Base-by-base conservation (phyloP, 2,888 invertebrate genomes). In the Napeogenes sylphis region DNA sequence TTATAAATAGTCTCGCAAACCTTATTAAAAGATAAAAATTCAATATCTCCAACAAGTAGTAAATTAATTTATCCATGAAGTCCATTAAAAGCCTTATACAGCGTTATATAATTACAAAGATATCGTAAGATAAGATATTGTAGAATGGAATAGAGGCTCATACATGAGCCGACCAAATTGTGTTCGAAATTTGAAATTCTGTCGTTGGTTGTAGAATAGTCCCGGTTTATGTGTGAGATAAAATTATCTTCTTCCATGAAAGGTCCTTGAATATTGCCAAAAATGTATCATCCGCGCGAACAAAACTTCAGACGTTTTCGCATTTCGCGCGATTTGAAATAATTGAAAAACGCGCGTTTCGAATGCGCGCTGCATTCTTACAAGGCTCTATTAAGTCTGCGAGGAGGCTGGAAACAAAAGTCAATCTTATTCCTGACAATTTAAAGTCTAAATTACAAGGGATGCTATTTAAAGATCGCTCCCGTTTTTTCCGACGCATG, bases 261-360 rank as follows among this genome's bases (percentile, higher is more conserved):
- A 59, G 55, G 21, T 55, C 45, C 53, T 47, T 56, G 62, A 65
- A 65, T 67, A 66, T 66, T 56, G 58, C 66, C 70, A 70, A 72
- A 71, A 71, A 71, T 70, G 59, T 64, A 35, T 61, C 61, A 64
- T 65, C 68, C 68, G 68, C 68, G 68, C 68, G 65, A 69, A 65
- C 65, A 55, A 64, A 58, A 62, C 65, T 56, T 68, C 68, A 66
- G 68, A 64, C 69, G 64, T 70, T 68, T 64, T 69, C 67, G 69
- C 69, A 73, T 72, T 73, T 72, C 70, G 77, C 78, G 79, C 83
- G 79, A 80, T 80, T 79, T 78, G 78, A 77, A 78, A 81, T 83
- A 80, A 80, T 80, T 80, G 76, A 82, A 83, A 83, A 83, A 80
- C 73, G 74, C 73, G 74, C 75, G 78, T 79, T 79, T 80, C 76